Evolutionary conservation across 2,888 invertebrate genomes (phyloP).

Genomic region (Selenia dentaria): DNA sequence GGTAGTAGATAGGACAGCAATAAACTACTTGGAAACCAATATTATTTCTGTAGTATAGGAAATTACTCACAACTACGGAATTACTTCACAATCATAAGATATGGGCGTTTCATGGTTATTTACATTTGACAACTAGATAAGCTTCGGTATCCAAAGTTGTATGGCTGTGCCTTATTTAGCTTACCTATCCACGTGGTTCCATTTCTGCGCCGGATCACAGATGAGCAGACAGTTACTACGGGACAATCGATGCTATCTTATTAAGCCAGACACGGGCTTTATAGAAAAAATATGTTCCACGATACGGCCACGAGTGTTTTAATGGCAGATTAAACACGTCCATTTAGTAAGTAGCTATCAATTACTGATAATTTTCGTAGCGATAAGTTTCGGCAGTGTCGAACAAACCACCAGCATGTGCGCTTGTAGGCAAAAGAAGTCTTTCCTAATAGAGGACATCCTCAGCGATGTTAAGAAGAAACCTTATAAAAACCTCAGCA

Average conservation of each 20-base stretch:
- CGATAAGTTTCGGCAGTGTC: conserved; percentile 75
- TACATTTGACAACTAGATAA: no score
- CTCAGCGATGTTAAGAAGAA: conserved; percentile 61
- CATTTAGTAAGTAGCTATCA: conserved; percentile 81
- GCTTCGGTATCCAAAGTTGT: no score
- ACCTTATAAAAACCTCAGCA: conserved; percentile 54
- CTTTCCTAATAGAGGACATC: conserved; percentile 74
- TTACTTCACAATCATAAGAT: no score
- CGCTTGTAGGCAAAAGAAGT: conserved; percentile 73
- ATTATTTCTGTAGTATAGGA: no score
- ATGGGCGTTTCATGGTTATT: no score
- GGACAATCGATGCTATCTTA: conserved; percentile 19
- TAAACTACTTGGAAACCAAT: no score
- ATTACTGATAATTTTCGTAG: conserved; percentile 68
- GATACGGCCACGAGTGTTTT: conserved; percentile 23
- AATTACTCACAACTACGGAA: no score
- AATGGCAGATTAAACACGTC: conserved; percentile 66
- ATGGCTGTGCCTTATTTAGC: no score
- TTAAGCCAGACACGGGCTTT: conserved; percentile 26
- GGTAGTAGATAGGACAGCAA: no score
- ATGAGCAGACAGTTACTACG: neutral
- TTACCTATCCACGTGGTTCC: conserved; percentile 8
- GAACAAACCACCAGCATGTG: conserved; percentile 64
- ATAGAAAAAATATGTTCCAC: conserved; percentile 19
- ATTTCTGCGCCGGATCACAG: conserved; percentile 2